Evolutionary conservation across 35 echinoderm and acorn worm genomes (phyloP).

Genomic region (Heliocidaris tuberculata): DNA sequence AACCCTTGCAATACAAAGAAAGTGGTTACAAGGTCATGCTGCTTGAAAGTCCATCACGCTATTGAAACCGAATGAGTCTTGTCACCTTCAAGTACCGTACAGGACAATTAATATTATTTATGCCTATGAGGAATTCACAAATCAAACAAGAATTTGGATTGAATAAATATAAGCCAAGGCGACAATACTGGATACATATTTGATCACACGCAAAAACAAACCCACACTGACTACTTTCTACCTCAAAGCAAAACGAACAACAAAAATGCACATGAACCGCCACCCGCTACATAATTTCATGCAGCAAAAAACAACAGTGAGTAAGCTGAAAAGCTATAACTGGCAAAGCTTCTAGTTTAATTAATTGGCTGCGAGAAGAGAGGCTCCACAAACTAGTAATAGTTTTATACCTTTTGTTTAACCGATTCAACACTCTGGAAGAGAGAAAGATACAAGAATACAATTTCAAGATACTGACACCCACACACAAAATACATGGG

Average conservation of each 20-base stretch:
- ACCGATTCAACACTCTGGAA: conserved; percentile 22
- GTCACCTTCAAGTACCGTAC: too few relatives aligned
- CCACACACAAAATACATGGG: neutral
- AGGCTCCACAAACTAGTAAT: neutral
- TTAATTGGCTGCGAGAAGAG: neutral
- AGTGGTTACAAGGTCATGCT: neutral
- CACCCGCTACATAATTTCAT: neutral
- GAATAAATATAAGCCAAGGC: neutral
- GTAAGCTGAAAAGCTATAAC: neutral
- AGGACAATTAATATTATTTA: neutral
- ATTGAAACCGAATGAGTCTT: too few relatives aligned
- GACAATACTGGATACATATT: neutral
- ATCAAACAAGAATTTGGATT: too few relatives aligned
- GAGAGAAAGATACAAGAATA: conserved; percentile 16
- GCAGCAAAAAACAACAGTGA: neutral
- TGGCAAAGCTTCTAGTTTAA: neutral
- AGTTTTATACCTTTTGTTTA: conserved; percentile 50
- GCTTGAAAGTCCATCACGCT: neutral
- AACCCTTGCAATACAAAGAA: neutral
- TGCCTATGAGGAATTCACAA: too few relatives aligned
- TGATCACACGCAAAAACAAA: neutral
- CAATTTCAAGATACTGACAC: neutral
- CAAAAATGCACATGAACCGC: neutral
- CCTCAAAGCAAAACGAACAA: neutral
- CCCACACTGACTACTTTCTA: neutral